These are phyloP conservation scores for Onychostruthus taczanowskii DNA, from an alignment of 2,113 vertebrate species.

Conservation along the genomic window DNA sequence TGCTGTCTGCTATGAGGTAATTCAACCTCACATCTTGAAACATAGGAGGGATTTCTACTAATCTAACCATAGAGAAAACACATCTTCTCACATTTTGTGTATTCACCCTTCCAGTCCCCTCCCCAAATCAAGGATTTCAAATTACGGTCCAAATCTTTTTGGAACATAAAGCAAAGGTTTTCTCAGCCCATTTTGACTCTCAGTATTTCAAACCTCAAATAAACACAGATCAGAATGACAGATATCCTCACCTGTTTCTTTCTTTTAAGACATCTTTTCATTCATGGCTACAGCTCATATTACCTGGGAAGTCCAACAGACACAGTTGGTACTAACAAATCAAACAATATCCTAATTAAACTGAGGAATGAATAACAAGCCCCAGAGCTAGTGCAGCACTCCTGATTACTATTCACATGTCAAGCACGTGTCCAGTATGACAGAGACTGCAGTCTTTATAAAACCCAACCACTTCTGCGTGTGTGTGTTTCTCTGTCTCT, in stretches of 20 bases:
- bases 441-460: background rate
- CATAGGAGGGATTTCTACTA: background rate
- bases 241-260: background rate
- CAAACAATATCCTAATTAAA: constrained; percentile 12
- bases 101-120: background rate
- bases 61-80: background rate
- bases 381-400: background rate
- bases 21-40: background rate
- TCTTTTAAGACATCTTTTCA: background rate
- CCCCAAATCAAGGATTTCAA: background rate
- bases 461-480: background rate
- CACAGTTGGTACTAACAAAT: background rate
- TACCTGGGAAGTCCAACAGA: background rate
- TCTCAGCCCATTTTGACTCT: background rate
- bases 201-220: background rate
- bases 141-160: background rate
- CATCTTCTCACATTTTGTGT: background rate
- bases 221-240: background rate
- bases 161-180: background rate
- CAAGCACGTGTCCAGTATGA: constrained; percentile 32
- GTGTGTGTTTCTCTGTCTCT: background rate
- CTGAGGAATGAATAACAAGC: background rate
- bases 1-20: background rate
- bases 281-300: background rate
- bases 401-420: constrained; percentile 35